Evolutionary conservation across 2,888 invertebrate species (phyloP), one percentile per base, ranked within the genome.

Genomic region (Drosophila pegasa): DNA sequence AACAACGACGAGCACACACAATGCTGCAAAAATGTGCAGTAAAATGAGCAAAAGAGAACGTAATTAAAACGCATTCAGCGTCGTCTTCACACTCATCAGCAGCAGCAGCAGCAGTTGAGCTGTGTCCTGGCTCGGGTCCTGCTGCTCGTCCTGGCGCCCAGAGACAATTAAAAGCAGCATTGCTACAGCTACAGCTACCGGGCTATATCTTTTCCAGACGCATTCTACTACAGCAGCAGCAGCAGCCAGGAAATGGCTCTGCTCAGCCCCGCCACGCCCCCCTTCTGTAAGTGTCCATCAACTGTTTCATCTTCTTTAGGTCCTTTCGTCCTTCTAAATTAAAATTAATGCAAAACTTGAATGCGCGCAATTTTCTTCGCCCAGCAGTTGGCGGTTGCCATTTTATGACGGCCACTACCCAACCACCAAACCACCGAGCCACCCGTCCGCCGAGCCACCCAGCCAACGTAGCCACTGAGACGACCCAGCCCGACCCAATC

Each of bases 41-140:
- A 65, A 87, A 87, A 79, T 83, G 75, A 75, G 87, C 78, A 84
- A 78, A 59, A 69, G 71, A 71, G 80, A 78, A 76, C 77, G 88
- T 78, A 86, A 86, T 88, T 88, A 88, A 88, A 87, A 86, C 80
- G 75, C 75, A 78, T 74, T 80, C 79, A 78, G 27, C 67, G 61
- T 67, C 78, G 55, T 41, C 77, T 76, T 60, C 78, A 60, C 52
- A 57, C 66, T 77, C 78, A 57, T 60, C 55, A 56, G 43, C 57
- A 29, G 38, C 57, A 18, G 9, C 69, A 18, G 10, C 69, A 1
- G 16, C 18, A 35, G 25, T 31, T 50, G 16, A 25, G 18, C 52
- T 20, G 41, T 18, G 33, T 71, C 56, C 62, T 55, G 38, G 29
- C 47, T 16, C 45, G 25, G 25, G 16, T 6, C 9, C 31, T 48